These are phyloP conservation scores for Pseudomyrmex flavicornis DNA, from an alignment of 1,140 invertebrate genomes.

Conservation along the genomic window DNA sequence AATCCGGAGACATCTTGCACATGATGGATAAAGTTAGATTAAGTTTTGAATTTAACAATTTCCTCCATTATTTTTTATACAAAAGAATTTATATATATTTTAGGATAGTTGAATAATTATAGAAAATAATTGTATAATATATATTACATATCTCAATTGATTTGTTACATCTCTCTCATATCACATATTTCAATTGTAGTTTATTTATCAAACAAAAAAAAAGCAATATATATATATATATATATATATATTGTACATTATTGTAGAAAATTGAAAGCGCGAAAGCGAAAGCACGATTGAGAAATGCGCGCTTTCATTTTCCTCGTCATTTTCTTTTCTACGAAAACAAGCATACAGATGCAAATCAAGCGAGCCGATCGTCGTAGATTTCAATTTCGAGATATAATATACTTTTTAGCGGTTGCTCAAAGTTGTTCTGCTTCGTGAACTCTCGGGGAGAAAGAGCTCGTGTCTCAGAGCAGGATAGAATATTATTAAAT, in stretches of 20 bases:
- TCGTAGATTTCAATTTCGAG: slow-evolving; percentile 45
- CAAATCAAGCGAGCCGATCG: slow-evolving; percentile 37
- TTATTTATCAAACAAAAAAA: background rate
- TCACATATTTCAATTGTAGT: background rate
- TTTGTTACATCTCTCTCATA: background rate
- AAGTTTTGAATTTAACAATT: background rate
- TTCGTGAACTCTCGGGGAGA: slow-evolving; percentile 31
- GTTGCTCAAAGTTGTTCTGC: slow-evolving; percentile 53
- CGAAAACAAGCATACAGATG: background rate
- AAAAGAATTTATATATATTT: too few relatives aligned
- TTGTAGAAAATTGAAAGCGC: background rate
- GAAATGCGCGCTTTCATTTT: background rate
- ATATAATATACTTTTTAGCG: slow-evolving; percentile 44
- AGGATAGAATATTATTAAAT: slow-evolving; percentile 40
- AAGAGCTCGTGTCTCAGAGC: slow-evolving; percentile 9
- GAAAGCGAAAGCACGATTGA: too few relatives aligned
- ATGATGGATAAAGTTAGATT: slow-evolving; percentile 20
- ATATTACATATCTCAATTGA: slow-evolving; percentile 25
- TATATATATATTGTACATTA: background rate
- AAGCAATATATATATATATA: background rate
- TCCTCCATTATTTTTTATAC: background rate
- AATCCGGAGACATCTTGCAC: too few relatives aligned
- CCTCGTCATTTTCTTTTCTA: background rate
- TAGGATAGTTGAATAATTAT: slow-evolving; percentile 7
- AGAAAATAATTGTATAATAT: background rate